Base-by-base conservation (phyloP, 2,888 invertebrate species). In the Periphyllus acericola region DNA sequence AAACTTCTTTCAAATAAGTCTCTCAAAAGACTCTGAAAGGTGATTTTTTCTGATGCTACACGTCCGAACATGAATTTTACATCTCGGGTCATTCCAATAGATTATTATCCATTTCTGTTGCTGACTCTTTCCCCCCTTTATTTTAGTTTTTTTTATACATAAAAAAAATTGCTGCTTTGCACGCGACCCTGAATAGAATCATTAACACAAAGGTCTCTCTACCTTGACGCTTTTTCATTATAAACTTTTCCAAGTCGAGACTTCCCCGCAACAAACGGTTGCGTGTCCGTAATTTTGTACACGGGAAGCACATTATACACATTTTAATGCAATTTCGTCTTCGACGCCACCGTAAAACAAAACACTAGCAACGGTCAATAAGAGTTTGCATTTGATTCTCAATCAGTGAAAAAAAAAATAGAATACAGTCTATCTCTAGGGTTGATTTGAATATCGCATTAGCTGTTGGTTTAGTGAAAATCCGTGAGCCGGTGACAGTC, bases 141-240 rank as follows among this genome's bases (percentile, higher is more conserved):
- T 40, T 87, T 79, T 40, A 66, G 17, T 66, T 60, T 52, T 74
- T 66, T 60, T 2, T 32, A n/a, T n/a, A 17, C 4, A 29, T 32
- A 36, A 72, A 40, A 86, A 86, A 87, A 87, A 87, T 74, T 74
- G n/a, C 87, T 66, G 32, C 40, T 81, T 74, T 5, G 72, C 87
- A 87, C 87, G 87, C 87, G 66, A 87, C 86, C 40, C 72, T 79
- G 79, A 87, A 87, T 87, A 87, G 87, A 87, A 87, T 87, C 87
- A 87, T 87, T 87, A 87, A 87, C 84, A 85, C 84, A 78, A 76
- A 85, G 68, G 76, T 78, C 76, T 78, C 84, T 40, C 76, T 84
- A 52, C 66, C 84, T 34, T n/a, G 76, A 78, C 81, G 74, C 80
- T 46, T 87, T 87, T 87, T 87, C 81, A 87, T 87, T 87, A 81